phyloP scores from a whole-genome alignment of 2,113 vertebrate genomes.

The Donacobius atricapilla region DNA sequence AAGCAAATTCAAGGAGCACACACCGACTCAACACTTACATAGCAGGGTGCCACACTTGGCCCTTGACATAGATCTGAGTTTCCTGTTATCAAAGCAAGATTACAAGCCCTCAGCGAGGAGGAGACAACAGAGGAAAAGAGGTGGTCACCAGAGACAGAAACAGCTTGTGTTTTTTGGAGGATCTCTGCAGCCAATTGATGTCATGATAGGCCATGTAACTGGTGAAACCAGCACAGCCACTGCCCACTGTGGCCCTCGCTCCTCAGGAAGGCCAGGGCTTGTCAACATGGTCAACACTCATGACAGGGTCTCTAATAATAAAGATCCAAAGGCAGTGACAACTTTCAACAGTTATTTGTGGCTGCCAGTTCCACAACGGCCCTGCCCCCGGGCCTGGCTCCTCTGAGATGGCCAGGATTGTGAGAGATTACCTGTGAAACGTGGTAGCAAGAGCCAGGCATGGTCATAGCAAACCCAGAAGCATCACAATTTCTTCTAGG shows the following conservation, averaged over 20 bases:
- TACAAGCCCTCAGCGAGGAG: neutral
- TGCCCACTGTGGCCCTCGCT: neutral
- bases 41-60: neutral
- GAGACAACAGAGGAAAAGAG: neutral
- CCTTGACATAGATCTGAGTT: neutral
- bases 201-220: rapidly evolving
- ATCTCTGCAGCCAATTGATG: neutral
- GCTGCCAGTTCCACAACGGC: neutral
- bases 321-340: neutral
- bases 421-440: neutral
- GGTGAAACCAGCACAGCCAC: neutral
- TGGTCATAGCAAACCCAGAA: neutral
- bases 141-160: neutral
- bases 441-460: neutral
- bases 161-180: neutral
- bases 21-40: neutral
- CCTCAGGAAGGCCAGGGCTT: neutral
- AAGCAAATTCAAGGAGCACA: neutral
- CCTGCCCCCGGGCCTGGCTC: neutral
- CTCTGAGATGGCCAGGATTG: neutral
- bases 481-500: neutral
- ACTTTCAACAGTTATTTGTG: neutral
- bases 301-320: neutral
- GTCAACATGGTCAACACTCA: neutral
- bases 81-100: neutral